These are phyloP conservation scores for Exocentrus adspersus DNA, from an alignment of 2,888 invertebrate genomes.

Conservation along the genomic window DNA sequence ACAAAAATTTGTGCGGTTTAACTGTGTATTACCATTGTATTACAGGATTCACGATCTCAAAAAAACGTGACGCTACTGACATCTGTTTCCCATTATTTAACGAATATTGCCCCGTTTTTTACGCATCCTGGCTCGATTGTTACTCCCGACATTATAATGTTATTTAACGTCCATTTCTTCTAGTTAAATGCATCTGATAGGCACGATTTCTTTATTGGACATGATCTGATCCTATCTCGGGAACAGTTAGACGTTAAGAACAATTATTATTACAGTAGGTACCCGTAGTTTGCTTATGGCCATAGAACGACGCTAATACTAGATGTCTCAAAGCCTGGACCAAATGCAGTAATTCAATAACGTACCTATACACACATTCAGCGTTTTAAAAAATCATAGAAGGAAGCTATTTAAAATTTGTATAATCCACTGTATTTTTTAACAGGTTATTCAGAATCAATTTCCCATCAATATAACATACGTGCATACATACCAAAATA, in stretches of 20 bases:
- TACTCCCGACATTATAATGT: conserved; percentile 23
- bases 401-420: too few species aligned
- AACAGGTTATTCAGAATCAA: too few species aligned
- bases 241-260: conserved; percentile 36
- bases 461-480: too few species aligned
- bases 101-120: conserved; percentile 14
- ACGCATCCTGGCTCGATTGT: conserved; percentile 17
- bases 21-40: too few species aligned
- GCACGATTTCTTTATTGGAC: conserved; percentile 36
- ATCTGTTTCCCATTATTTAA: background rate
- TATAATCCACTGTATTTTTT: too few species aligned
- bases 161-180: conserved; percentile 25
- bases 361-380: too few species aligned
- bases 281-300: conserved; percentile 4
- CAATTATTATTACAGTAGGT: conserved; percentile 27
- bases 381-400: too few species aligned
- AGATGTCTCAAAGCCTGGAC: too few species aligned
- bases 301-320: conserved; percentile 17
- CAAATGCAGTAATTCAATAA: too few species aligned
- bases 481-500: too few species aligned
- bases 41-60: too few species aligned
- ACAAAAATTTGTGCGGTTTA: too few species aligned
- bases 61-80: background rate
- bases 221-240: conserved; percentile 32
- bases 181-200: conserved; percentile 30